These are phyloP conservation scores for Lepidurus packardi DNA, from an alignment of 1,140 invertebrate genomes.

Conservation along the genomic window DNA sequence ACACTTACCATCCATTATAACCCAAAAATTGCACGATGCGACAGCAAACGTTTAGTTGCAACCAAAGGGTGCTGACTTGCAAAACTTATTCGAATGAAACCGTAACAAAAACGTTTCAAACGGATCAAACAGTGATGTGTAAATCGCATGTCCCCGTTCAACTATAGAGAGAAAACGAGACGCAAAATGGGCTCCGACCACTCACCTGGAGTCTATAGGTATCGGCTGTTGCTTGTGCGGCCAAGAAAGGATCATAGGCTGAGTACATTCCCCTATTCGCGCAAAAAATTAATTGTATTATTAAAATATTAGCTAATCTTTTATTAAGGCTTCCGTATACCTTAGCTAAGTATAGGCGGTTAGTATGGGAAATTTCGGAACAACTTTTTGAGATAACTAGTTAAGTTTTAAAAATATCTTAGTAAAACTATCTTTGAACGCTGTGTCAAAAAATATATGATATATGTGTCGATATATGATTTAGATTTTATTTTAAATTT, in stretches of 20 bases:
- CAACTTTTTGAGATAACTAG: too few relatives aligned
- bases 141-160: neutral
- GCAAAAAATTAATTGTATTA: neutral
- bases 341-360: too few relatives aligned
- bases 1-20: neutral
- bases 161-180: neutral
- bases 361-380: too few relatives aligned
- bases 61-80: slow-evolving; percentile 23
- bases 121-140: slow-evolving; percentile 7
- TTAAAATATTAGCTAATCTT: neutral
- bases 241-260: slow-evolving; percentile 85
- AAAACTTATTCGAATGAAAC: slow-evolving; percentile 25
- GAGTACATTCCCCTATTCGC: neutral
- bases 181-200: slow-evolving; percentile 6
- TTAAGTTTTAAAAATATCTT: too few relatives aligned
- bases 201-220: slow-evolving; percentile 86
- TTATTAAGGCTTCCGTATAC: too few relatives aligned
- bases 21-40: neutral
- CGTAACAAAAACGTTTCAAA: slow-evolving; percentile 11
- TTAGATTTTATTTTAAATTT: too few relatives aligned
- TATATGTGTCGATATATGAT: too few relatives aligned
- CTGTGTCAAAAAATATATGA: too few relatives aligned
- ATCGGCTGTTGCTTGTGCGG: slow-evolving; percentile 64
- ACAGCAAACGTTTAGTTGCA: slow-evolving; percentile 26
- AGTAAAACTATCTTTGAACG: too few relatives aligned